Conservation (phyloP, 30 jellyfish, hydroid and myxozoan genomes). For the Aurelia aurita region DNA sequence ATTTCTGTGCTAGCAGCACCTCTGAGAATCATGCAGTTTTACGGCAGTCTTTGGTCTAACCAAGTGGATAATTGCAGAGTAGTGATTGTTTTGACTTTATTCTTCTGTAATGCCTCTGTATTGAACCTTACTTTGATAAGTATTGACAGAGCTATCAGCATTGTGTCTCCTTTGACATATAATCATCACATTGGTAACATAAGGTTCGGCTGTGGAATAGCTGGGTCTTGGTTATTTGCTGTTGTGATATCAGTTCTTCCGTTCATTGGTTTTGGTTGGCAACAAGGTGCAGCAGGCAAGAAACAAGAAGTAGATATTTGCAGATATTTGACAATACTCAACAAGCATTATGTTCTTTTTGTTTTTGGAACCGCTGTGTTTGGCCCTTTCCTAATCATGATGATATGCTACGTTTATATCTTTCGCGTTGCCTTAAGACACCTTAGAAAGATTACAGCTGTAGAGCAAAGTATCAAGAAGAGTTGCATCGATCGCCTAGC, state of each 20-base stretch:
- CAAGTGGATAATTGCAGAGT: slow-evolving; percentile 44
- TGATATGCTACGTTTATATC: slow-evolving; percentile 37
- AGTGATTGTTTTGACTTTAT: slow-evolving; percentile 47
- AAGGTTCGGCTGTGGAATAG: slow-evolving; percentile 15
- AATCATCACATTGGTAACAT: slow-evolving; percentile 11
- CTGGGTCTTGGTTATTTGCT: slow-evolving; percentile 52
- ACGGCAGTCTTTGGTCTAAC: slow-evolving; percentile 51
- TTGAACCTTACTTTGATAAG: slow-evolving; percentile 66
- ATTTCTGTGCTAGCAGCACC: slow-evolving; percentile 73
- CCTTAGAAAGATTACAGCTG: slow-evolving; percentile 45
- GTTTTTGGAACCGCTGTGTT: slow-evolving; percentile 60
- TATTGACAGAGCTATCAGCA: slow-evolving; percentile 67
- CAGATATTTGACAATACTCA: slow-evolving; percentile 57
- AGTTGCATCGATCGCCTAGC: too few relatives aligned
- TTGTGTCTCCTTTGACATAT: slow-evolving; percentile 63
- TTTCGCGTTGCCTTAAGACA: slow-evolving; percentile 53
- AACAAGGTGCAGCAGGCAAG: not conserved
- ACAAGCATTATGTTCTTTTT: slow-evolving; percentile 37
- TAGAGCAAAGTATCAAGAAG: slow-evolving; percentile 29
- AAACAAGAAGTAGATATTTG: slow-evolving; percentile 26
- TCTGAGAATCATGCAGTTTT: slow-evolving; percentile 37
- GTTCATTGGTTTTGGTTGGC: slow-evolving; percentile 65
- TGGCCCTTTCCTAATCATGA: slow-evolving; percentile 61
- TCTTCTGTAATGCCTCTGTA: slow-evolving; percentile 70
- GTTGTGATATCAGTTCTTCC: slow-evolving; percentile 46